Base-by-base conservation (phyloP, 2,113 vertebrate species). In the Tyto alba region DNA sequence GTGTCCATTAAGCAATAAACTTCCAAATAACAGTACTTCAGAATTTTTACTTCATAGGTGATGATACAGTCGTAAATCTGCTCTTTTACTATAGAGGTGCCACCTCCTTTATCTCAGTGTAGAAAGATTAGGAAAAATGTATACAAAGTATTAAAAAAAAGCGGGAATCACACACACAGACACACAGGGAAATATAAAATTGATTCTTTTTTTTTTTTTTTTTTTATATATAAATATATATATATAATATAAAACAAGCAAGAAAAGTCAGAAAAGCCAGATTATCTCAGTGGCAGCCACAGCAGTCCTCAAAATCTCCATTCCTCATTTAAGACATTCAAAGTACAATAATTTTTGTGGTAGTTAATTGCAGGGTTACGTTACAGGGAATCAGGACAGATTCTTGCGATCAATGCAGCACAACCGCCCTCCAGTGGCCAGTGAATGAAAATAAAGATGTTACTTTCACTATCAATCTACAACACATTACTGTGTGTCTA, bases 341-440 rank as follows among this genome's bases (percentile, higher is more conserved):
- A 67, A 74, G 6, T 78, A 48, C 16, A 74, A 10, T 34, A 68
- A 47, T 50, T 84, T 67, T 56, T 67, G 20, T 23, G 25, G 16
- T 64, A 52, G 72, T 59, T 73, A 67, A 43, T 45, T 63, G 21
- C 30, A n/a, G 27, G 7, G 3, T 27, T 63, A 16, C 0, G 1
- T 8, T 27, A 13, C 2, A 55, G 6, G 36, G 41, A 22, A 56
- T 7, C 41, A 30, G 45, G 38, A 25, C 30, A 36, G 41, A 4
- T 13, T 71, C 11, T 50, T 78, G 21, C 43, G 21, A 32, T 78
- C 26, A 13, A 11, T 92, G 92, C 41, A 92, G 69, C 96, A 74
- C 55, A 75, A 50, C 93, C 90, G 45, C 19, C 97, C 97, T 95
- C 98, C 96, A 92, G 97, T 92, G 98, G 95, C 72, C 10, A 90